These are phyloP conservation scores for Andrena cerasifolii DNA, from an alignment of 1,140 invertebrate species.

Conservation along the genomic window DNA sequence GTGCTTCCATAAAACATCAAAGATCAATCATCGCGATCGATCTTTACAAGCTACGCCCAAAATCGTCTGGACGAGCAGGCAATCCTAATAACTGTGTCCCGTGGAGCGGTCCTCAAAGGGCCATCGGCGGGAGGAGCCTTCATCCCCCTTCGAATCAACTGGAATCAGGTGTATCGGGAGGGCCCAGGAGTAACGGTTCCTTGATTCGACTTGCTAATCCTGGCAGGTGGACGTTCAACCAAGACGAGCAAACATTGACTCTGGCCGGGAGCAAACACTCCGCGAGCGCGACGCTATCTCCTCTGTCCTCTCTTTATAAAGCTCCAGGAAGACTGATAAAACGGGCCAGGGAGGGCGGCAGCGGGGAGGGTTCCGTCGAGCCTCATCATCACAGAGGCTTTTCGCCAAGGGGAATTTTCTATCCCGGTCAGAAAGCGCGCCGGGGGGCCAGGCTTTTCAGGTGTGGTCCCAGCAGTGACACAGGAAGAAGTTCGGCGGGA, in stretches of 20 bases:
- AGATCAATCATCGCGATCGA: conserved; percentile 1
- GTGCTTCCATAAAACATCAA: conserved; percentile 11
- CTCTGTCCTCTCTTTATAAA: conserved; percentile 47
- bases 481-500: not conserved
- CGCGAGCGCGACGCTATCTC: too few species aligned
- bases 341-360: not conserved
- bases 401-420: not conserved
- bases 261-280: conserved; percentile 50
- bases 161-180: conserved; percentile 33
- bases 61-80: too few species aligned
- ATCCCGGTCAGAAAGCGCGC: too few species aligned
- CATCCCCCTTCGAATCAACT: conserved; percentile 33
- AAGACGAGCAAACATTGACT: conserved; percentile 59
- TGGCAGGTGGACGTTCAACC: conserved; percentile 47
- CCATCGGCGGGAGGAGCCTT: not conserved
- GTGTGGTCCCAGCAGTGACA: too few species aligned
- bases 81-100: too few species aligned
- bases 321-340: conserved; percentile 38
- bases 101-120: too few species aligned
- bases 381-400: conserved; percentile 9
- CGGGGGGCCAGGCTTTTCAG: too few species aligned
- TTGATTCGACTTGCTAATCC: conserved; percentile 62
- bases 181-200: conserved; percentile 21
- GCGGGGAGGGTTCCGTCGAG: not conserved
- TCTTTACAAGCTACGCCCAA: not conserved